Evolutionary conservation across 2,797 vertebrate genomes (phyloP), one percentile per base, ranked within the genome.

Genomic region (Lepilemur ruficaudatus): DNA sequence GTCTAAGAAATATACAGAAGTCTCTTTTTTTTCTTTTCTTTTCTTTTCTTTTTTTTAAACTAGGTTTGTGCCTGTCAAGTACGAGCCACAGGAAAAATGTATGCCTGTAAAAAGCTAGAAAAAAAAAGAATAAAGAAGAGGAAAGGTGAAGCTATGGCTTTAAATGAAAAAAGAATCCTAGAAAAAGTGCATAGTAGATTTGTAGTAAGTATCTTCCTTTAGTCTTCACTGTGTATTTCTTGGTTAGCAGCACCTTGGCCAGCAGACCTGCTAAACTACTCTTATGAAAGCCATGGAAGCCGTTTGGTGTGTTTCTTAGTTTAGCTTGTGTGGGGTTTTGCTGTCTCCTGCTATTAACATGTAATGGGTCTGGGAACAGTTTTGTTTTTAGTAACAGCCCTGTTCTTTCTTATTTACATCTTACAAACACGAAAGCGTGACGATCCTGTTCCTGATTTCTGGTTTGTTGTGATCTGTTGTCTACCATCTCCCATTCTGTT

Each of bases 11-110:
- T 65, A 17, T 46, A 10, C 93, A 38, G 79, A 96, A 52, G 10
- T 4, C 35, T 13, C 6, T 81, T 73, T 63, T 43, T 32, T 7
- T 4, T 87, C 14, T 15, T 50, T 52, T 50, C 50, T 52, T 52
- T 52, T 52, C 48, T 48, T 48, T 48, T 48, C 12, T 12, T 48
- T 69, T 95, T 41, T 85, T 70, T 6, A 97, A 93, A 96, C 82
- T 81, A 99, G 99, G 99, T 99, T 90, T 99, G 99, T 98, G 99
- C 99, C 98, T 99, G 99, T 98, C 99, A 99, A 99, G 99, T 99
- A 86, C 98, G 99, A 97, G 99, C 99, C 97, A 99, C 99, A 93
- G 99, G 99, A 98, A 99, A 99, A 98, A 99, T 99, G 99, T 99
- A 99, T 95, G 99, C 99, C 98, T 99, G 99, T 98, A 99, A 99